Base-by-base conservation (phyloP, 2,888 invertebrate species). In the Ceramica pisi region DNA sequence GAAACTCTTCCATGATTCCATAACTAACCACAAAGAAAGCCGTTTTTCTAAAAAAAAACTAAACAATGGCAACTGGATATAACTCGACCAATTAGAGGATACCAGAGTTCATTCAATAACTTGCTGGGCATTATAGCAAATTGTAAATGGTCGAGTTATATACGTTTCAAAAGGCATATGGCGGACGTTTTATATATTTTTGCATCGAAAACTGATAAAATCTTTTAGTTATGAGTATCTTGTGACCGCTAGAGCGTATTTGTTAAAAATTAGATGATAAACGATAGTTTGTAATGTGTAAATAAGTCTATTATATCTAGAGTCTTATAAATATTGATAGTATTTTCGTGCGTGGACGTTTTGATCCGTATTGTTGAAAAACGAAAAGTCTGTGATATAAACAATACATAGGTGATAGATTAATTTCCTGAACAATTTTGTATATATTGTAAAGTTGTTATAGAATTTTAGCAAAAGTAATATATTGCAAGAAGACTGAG, bases 361-460 rank as follows among this genome's bases (percentile, higher is more conserved):
- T 96, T 96, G 93, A 95, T 94, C 94, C 96, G 94, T 96, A 95
- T 96, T 95, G 96, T 96, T 96, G 95, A 95, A 95, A 96, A 96
- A 96, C 96, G 96, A 96, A 96, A 96, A 96, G 96, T 96, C 96
- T 96, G 96, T 96, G 96, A 96, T 96, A 96, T 96, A 96, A 96
- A 96, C 96, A 96, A 95, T 95, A 95, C 92, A 89, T 96, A 95
- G 94, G 92, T 94, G 93, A 92, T 96, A 96, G 92, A 92, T 89
- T 94, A 95, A 93, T 94, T 95, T 94, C 93, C 93, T 94, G 92
- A 94, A 94, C 91, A 92, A 91, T 94, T 94, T 95, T 94, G 94
- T 96, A 95, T 94, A 95, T 95, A 96, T 92, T 95, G 93, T 94
- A 94, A 90, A 93, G 92, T 93, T 94, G 94, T 94, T 94, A 93